Conservation (phyloP, 2,113 vertebrate genomes). For the Aptenodytes forsteri region DNA sequence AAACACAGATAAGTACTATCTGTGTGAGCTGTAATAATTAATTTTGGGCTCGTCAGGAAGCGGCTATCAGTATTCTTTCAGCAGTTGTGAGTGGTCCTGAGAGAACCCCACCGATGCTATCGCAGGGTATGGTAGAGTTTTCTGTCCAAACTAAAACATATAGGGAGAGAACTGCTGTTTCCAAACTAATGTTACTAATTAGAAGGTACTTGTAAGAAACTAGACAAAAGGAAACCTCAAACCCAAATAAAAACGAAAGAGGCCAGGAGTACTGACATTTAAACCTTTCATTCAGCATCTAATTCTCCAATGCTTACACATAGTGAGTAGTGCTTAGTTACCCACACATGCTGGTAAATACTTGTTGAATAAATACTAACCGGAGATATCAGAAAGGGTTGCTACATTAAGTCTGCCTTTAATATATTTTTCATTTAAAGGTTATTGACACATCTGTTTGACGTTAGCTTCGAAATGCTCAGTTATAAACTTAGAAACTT, state of each 20-base stretch:
- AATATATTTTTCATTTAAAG: neutral
- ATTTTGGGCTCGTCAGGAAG: slow-evolving; percentile 19
- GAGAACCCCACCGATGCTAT: neutral
- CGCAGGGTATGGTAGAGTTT: neutral
- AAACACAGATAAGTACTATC: slow-evolving; percentile 32
- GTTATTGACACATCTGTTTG: neutral
- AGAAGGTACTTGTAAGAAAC: slow-evolving; percentile 33
- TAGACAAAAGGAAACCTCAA: slow-evolving; percentile 32
- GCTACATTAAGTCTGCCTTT: neutral
- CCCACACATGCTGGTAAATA: neutral
- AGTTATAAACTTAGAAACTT: slow-evolving; percentile 9
- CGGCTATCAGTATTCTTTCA: slow-evolving; percentile 1
- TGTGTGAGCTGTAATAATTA: slow-evolving; percentile 42
- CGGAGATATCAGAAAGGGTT: neutral
- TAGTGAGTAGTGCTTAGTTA: neutral
- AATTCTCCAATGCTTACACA: neutral
- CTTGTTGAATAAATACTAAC: neutral
- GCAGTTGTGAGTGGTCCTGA: slow-evolving; percentile 3
- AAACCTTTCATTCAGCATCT: neutral
- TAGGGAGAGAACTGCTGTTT: neutral
- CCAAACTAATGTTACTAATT: neutral
- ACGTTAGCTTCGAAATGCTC: neutral
- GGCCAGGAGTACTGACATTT: neutral
- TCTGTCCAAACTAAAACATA: neutral
- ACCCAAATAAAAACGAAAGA: neutral